phyloP scores from a whole-genome alignment of 2,888 invertebrate species.

The Drosophila pseudotalamancana region DNA sequence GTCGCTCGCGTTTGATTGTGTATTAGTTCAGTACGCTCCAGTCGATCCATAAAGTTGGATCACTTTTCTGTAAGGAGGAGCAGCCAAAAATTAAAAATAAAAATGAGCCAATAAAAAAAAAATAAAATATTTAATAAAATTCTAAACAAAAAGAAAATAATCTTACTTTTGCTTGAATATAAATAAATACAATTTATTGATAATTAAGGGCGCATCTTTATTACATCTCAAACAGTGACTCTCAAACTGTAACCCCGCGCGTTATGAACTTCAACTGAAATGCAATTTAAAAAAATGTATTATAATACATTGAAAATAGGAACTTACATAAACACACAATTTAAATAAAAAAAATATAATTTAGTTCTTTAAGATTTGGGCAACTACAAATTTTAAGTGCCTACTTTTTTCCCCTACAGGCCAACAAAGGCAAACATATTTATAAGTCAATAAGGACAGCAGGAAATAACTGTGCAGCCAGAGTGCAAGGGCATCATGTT shows the following conservation, averaged over 20 bases:
- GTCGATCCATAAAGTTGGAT: conserved; percentile 84
- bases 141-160: conserved; percentile 1
- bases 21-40: conserved; percentile 82
- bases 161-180: neutral
- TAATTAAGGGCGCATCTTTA: conserved; percentile 1
- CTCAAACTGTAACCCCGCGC: conserved; percentile 41
- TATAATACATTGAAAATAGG: neutral
- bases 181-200: neutral
- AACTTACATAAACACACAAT: neutral
- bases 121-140: neutral
- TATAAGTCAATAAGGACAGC: conserved; percentile 65
- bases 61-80: conserved; percentile 67
- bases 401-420: conserved; percentile 64
- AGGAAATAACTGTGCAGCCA: conserved; percentile 66
- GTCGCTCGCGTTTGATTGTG: conserved; percentile 68
- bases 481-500: conserved; percentile 82
- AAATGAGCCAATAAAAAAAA: neutral
- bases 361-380: neutral
- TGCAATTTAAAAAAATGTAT: neutral
- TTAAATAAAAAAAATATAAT: neutral
- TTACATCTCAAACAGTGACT: conserved; percentile 6
- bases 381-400: conserved; percentile 54
- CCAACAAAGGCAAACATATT: conserved; percentile 72
- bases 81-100: conserved; percentile 1
- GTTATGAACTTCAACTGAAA: conserved; percentile 1